phyloP scores from a whole-genome alignment of 2,113 vertebrate genomes.

The Abramis brama region DNA sequence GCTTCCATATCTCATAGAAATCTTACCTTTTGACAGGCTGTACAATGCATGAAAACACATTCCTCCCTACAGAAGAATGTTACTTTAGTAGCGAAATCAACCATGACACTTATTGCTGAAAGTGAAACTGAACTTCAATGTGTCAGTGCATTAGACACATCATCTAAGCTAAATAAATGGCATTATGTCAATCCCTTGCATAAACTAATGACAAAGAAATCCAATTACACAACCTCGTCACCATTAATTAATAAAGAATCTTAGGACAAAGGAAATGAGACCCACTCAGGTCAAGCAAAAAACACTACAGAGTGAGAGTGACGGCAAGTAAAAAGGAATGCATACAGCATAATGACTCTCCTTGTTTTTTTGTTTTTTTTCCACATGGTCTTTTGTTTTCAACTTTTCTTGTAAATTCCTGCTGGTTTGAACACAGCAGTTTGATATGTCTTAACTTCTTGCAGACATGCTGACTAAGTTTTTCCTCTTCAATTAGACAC shows the following conservation, averaged over 20 bases:
- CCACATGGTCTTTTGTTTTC: not conserved
- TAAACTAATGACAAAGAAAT: conserved; percentile 28
- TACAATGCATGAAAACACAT: not conserved
- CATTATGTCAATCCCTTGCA: not conserved
- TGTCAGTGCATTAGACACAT: not conserved
- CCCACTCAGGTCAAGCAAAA: conserved; percentile 3
- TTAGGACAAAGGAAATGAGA: conserved; percentile 1
- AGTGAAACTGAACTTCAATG: not conserved
- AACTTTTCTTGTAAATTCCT: not conserved
- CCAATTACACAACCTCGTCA: conserved; percentile 29
- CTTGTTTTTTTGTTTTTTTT: not conserved
- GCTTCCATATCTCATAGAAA: conserved; percentile 6
- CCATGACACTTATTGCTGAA: not conserved
- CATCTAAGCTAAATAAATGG: not conserved
- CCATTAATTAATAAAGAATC: conserved; percentile 21
- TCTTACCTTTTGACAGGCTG: not conserved
- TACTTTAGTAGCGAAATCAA: conserved; percentile 9
- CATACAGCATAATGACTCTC: not conserved
- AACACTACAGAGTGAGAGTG: conserved; percentile 4
- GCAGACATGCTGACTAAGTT: not conserved
- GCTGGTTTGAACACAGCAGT: not conserved
- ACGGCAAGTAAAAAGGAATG: not conserved
- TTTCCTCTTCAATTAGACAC: not conserved
- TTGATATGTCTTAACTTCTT: not conserved
- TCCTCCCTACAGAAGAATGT: not conserved